phyloP scores from a whole-genome alignment of 37 sponge, comb jelly and placozoan species.

The Beroe forskalii region DNA sequence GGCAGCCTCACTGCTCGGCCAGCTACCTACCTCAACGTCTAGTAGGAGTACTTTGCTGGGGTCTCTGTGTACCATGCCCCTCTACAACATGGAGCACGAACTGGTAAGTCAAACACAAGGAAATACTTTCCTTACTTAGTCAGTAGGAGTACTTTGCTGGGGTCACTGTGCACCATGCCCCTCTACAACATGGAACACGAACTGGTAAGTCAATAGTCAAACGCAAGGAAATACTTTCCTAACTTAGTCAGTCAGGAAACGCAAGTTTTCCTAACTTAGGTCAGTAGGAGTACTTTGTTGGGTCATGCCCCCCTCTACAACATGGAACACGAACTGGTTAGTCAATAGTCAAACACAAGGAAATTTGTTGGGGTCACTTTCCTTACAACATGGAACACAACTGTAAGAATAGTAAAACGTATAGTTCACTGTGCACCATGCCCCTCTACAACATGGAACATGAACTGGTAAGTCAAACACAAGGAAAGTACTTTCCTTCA shows the following conservation, averaged over 20 bases:
- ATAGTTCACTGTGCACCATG: slow-evolving; percentile 5
- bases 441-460: slow-evolving; percentile 49
- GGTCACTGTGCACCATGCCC: slow-evolving; percentile 13
- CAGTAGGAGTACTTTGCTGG: not conserved
- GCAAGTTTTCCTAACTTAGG: no score
- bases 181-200: slow-evolving; percentile 47
- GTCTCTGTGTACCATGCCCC: slow-evolving; percentile 7
- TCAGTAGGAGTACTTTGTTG: no score
- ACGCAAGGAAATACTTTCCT: not conserved
- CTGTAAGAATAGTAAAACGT: not conserved
- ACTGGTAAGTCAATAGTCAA: slow-evolving; percentile 41
- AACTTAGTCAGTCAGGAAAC: no score
- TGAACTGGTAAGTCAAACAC: slow-evolving; percentile 31
- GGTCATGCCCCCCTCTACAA: no score
- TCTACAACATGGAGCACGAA: slow-evolving; percentile 42
- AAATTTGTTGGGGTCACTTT: no score
- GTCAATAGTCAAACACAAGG: no score
- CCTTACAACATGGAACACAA: no score
- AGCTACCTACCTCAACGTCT: slow-evolving; percentile 10
- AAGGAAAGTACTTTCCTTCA: no score
- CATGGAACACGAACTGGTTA: no score
- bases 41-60: not conserved
- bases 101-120: slow-evolving; percentile 19
- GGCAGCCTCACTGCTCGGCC: slow-evolving; percentile 49
- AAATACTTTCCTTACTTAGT: no score